Evolutionary conservation across 2,113 vertebrate species (phyloP).

Genomic region (Tretioscincus oriximinensis): DNA sequence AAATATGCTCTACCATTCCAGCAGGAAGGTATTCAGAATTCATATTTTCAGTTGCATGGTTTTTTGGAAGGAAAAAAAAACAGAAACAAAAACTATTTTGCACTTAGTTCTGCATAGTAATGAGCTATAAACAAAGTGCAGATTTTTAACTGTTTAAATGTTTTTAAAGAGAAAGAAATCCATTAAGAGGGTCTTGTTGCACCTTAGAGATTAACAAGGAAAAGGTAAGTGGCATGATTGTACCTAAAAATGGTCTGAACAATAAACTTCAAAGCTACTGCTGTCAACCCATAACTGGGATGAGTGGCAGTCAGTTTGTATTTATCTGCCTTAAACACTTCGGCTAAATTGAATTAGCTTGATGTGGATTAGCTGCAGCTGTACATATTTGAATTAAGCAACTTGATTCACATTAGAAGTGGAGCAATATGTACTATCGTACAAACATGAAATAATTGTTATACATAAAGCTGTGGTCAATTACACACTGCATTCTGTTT

Average conservation of each 20-base stretch:
- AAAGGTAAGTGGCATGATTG: background rate
- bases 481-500: too few relatives aligned
- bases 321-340: too few relatives aligned
- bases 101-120: background rate
- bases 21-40: constrained; percentile 14
- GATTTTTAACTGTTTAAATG: background rate
- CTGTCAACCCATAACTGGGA: too few relatives aligned
- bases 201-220: constrained; percentile 2
- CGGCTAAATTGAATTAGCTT: too few relatives aligned
- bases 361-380: too few relatives aligned
- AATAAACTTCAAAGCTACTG: background rate
- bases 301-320: too few relatives aligned
- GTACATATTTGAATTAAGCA: too few relatives aligned
- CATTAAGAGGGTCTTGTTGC: background rate
- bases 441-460: too few relatives aligned
- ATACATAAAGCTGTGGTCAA: too few relatives aligned
- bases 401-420: too few relatives aligned
- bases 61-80: background rate
- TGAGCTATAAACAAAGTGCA: constrained; percentile 9
- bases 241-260: background rate
- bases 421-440: too few relatives aligned
- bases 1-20: background rate
- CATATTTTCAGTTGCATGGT: constrained; percentile 11
- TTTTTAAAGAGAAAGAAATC: background rate
- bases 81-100: background rate